A percentile compares a stretch with the other conserved stretches of the same genome.
These are phyloP conservation scores for Monodelphis domestica DNA, from an alignment of 2,797 vertebrate genomes.

Conservation along the genomic window DNA sequence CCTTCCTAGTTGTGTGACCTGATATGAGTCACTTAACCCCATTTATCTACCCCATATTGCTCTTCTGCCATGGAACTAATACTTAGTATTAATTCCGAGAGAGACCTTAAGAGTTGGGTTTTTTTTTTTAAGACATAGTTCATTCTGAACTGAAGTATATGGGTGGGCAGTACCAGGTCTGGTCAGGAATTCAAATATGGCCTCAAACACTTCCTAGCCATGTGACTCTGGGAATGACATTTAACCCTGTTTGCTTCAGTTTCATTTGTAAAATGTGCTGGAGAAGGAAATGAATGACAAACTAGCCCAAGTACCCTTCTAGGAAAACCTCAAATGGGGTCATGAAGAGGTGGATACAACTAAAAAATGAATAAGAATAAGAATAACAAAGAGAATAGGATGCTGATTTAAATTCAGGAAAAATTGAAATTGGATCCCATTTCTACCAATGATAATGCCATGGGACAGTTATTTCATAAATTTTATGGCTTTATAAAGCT, in stretches of 20 bases:
- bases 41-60: no score
- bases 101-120: no score
- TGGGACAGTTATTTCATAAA: not conserved
- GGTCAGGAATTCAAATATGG: not conserved
- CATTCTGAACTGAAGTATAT: not conserved
- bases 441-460: not conserved
- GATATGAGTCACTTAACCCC: no score
- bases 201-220: not conserved
- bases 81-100: no score
- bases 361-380: not conserved
- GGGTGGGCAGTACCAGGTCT: not conserved
- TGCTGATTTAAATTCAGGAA: not conserved
- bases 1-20: no score
- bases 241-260: not conserved
- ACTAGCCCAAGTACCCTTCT: not conserved
- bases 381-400: not conserved
- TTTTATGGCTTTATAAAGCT: no score
- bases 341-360: not conserved
- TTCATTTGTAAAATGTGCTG: not conserved
- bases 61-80: no score
- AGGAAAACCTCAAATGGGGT: not conserved
- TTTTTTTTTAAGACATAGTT: no score
- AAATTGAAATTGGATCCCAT: not conserved
- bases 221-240: not conserved
- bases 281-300: not conserved